A percentile compares a stretch with the other conserved stretches of the same genome.
Evolutionary conservation across 2,888 invertebrate genomes (phyloP).

Genomic region (Ctenicera cuprea): DNA sequence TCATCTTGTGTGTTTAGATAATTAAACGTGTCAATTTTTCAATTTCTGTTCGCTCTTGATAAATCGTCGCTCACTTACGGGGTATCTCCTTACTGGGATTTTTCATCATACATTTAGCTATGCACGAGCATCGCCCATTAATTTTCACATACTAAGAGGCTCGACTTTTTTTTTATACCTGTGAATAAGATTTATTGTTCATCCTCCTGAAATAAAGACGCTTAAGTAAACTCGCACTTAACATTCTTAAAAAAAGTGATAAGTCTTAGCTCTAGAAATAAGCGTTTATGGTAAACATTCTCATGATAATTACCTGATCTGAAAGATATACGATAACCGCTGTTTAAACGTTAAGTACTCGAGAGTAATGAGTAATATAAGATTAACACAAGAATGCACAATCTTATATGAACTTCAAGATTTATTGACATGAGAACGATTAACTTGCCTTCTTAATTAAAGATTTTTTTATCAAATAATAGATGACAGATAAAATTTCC

Average conservation of each 20-base stretch:
- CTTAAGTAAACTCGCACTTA: slow-evolving; percentile 21
- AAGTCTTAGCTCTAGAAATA: background rate
- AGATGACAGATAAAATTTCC: too few relatives aligned
- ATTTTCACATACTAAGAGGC: slow-evolving; percentile 39
- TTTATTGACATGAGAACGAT: too few relatives aligned
- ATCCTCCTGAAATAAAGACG: slow-evolving; percentile 39
- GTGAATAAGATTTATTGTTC: slow-evolving; percentile 35
- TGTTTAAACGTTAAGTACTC: slow-evolving; percentile 9
- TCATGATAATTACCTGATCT: slow-evolving; percentile 21
- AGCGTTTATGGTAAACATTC: slow-evolving; percentile 25
- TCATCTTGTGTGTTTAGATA: slow-evolving; percentile 61
- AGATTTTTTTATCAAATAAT: too few relatives aligned
- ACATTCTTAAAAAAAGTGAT: slow-evolving; percentile 20
- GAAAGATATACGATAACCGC: slow-evolving; percentile 22
- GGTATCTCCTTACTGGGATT: slow-evolving; percentile 58
- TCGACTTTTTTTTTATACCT: background rate
- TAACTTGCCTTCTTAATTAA: too few relatives aligned
- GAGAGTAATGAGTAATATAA: background rate
- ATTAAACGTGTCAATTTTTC: slow-evolving; percentile 67
- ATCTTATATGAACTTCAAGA: background rate
- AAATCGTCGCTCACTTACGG: slow-evolving; percentile 58
- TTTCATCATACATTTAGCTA: slow-evolving; percentile 55
- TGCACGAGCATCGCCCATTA: slow-evolving; percentile 46
- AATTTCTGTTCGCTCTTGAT: slow-evolving; percentile 64
- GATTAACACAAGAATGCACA: slow-evolving; percentile 6